Conservation (phyloP, 2,113 vertebrate genomes). For the Procavia capensis region DNA sequence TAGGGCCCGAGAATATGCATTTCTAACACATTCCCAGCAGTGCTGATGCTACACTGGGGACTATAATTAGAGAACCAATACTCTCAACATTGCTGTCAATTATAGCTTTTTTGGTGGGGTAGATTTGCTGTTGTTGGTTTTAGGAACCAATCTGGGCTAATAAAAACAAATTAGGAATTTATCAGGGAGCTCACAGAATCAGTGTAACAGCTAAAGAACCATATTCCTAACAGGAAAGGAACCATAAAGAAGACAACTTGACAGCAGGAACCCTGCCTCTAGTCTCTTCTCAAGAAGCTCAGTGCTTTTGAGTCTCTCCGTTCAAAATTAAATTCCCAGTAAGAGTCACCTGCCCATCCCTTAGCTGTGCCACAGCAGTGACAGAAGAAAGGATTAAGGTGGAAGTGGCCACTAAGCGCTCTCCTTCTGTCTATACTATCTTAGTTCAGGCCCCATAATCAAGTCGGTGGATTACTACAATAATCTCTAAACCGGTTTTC, state of each 20-base stretch:
- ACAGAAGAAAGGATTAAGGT: background rate
- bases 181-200: conserved; percentile 6
- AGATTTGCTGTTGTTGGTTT: background rate
- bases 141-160: conserved; percentile 43
- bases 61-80: background rate
- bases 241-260: background rate
- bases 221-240: conserved; percentile 31
- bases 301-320: background rate
- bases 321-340: conserved; percentile 32
- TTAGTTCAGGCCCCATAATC: conserved; percentile 9
- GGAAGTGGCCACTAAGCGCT: background rate
- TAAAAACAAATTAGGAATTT: conserved; percentile 42
- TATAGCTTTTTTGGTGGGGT: background rate
- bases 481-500: conserved; percentile 29
- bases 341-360: background rate
- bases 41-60: background rate
- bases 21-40: background rate
- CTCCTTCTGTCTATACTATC: background rate
- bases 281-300: background rate
- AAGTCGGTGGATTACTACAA: background rate
- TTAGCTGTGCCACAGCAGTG: background rate
- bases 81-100: background rate
- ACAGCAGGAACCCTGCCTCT: background rate
- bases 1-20: background rate
- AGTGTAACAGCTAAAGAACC: background rate